These are phyloP conservation scores for Orchesella cincta DNA, from an alignment of 1,140 invertebrate genomes.

Conservation along the genomic window DNA sequence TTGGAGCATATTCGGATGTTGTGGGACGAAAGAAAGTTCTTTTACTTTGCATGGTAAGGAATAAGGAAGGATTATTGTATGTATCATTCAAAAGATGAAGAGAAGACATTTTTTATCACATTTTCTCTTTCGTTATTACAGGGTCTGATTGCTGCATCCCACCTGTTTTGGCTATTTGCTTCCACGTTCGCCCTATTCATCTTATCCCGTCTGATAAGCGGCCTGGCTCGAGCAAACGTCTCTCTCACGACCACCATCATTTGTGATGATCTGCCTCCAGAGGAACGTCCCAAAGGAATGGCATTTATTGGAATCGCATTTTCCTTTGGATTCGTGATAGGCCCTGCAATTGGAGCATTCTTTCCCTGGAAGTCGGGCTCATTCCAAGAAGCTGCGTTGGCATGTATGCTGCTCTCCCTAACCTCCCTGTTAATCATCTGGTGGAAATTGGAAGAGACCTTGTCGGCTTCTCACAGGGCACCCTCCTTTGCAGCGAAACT, in stretches of 20 bases:
- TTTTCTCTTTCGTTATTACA: slow-evolving; percentile 51
- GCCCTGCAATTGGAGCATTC: slow-evolving; percentile 89
- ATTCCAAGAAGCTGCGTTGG: slow-evolving; percentile 80
- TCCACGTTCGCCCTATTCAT: slow-evolving; percentile 89
- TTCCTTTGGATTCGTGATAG: slow-evolving; percentile 91
- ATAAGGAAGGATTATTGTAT: slow-evolving; percentile 51
- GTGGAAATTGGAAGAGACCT: slow-evolving; percentile 80
- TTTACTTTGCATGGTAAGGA: slow-evolving; percentile 80
- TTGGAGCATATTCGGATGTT: slow-evolving; percentile 92
- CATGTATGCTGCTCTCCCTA: slow-evolving; percentile 76
- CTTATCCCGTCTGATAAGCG: slow-evolving; percentile 86
- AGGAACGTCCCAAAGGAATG: slow-evolving; percentile 89
- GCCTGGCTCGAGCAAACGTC: slow-evolving; percentile 82
- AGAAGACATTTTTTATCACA: neutral
- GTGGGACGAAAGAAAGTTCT: slow-evolving; percentile 89
- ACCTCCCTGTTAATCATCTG: slow-evolving; percentile 77
- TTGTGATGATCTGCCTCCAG: slow-evolving; percentile 81
- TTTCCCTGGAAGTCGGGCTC: slow-evolving; percentile 70
- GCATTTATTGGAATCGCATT: slow-evolving; percentile 96
- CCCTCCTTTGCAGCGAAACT: neutral
- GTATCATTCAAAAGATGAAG: neutral
- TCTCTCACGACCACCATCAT: slow-evolving; percentile 93
- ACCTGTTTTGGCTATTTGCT: slow-evolving; percentile 86
- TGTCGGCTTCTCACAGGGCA: slow-evolving; percentile 55
- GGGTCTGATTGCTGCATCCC: slow-evolving; percentile 81